A percentile compares a stretch with the other conserved stretches of the same genome.
Evolutionary conservation across 92 coral and sea anemone genomes (phyloP).

Genomic region (Parazoanthus swiftii): DNA sequence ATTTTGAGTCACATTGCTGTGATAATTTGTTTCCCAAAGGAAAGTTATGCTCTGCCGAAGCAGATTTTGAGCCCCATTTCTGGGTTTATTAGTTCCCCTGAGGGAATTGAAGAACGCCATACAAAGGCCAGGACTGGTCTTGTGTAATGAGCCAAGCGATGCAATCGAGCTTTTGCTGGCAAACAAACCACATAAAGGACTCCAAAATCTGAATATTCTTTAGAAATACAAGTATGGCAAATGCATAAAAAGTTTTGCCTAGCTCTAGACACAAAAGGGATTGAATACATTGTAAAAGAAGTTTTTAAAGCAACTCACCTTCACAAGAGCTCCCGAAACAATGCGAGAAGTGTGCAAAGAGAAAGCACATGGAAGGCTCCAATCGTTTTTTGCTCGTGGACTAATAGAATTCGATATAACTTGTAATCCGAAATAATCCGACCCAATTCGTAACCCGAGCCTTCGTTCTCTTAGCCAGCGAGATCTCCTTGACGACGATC

Average conservation of each 20-base stretch:
- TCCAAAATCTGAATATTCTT: neutral
- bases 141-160: slow-evolving; percentile 31
- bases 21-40: neutral
- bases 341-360: neutral
- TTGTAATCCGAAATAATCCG: no score
- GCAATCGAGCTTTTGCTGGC: slow-evolving; percentile 41
- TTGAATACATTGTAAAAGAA: neutral
- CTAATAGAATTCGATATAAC: neutral
- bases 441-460: no score
- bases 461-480: no score
- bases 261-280: neutral
- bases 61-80: slow-evolving; percentile 13
- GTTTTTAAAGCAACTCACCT: neutral
- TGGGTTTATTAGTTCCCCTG: neutral
- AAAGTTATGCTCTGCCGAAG: slow-evolving; percentile 13
- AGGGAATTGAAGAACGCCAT: slow-evolving; percentile 45
- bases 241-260: neutral
- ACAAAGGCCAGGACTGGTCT: slow-evolving; percentile 34
- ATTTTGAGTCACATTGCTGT: neutral
- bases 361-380: slow-evolving; percentile 14
- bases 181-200: slow-evolving; percentile 46
- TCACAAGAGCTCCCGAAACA: neutral
- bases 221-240: slow-evolving; percentile 39
- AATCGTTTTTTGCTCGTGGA: neutral
- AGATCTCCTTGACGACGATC: no score